Base-by-base conservation (phyloP, 2,113 vertebrate species). In the Pygoscelis antarcticus region DNA sequence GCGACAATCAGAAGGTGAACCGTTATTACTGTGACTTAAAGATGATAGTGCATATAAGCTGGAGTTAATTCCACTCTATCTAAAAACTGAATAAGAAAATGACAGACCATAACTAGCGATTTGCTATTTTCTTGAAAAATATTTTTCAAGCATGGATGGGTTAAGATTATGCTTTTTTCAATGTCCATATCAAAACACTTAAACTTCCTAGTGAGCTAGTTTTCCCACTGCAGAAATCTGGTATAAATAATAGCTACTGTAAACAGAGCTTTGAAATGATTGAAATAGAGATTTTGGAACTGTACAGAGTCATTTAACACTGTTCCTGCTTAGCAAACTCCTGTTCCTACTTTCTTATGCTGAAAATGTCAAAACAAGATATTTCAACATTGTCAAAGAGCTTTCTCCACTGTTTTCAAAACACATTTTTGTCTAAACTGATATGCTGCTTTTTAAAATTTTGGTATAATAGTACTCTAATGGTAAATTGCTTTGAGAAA, bases 341-440 rank as follows among this genome's bases (percentile, higher is more conserved):
- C 16, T 23, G 19, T 76, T 85, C 21, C 21, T 85, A 65, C 87
- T 85, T 91, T 89, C 54, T 89, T 65, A 74, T 62, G n/a, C 9
- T 88, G 83, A 77, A 95, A 94, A 91, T 92, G 95, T 95, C 96
- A 96, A 96, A 97, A 93, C 75, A 93, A 93, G 90, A 19, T 38
- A 69, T 92, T 96, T 93, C 71, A 94, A 86, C 21, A 23, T 51
- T 80, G 70, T 74, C 46, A 88, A 62, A 95, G 71, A 91, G 36
- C 34, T 90, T 95, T 93, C 58, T 71, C 79, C 82, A 69, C 40
- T 95, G 90, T 96, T 97, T 97, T 76, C 87, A 93, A 95, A 94
- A 93, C 66, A 93, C 47, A 40, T 85, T 90, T 95, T 93, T 94
- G 25, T 76, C 75, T 93, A 65, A 96, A 88, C 90, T 80, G 82